A percentile compares a stretch with the other conserved stretches of the same genome.
These are phyloP conservation scores for Drosophila kurseongensis DNA, from an alignment of 1,140 invertebrate species.

Conservation along the genomic window DNA sequence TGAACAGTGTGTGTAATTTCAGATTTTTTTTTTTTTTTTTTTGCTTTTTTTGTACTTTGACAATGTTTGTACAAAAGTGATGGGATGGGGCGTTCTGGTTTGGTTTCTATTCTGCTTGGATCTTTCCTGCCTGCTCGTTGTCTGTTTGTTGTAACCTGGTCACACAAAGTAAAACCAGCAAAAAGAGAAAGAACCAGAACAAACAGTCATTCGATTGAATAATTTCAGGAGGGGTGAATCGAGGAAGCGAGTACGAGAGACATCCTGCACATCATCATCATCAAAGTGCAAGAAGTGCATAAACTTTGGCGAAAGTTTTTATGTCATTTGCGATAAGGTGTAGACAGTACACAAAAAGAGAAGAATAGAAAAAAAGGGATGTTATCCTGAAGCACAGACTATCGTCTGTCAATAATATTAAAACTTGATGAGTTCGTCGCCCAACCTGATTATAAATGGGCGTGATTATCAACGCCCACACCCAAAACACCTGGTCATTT, in stretches of 20 bases:
- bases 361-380: constrained; percentile 4
- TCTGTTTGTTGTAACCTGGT: constrained; percentile 67
- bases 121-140: constrained; percentile 2
- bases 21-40: constrained; percentile 46
- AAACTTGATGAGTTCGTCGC: constrained; percentile 63
- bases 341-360: constrained; percentile 11
- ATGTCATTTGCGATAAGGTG: constrained; percentile 52
- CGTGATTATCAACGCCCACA: constrained; percentile 16
- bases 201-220: constrained; percentile 77
- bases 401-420: constrained; percentile 59
- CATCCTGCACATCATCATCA: constrained; percentile 54
- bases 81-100: constrained; percentile 30
- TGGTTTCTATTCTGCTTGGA: constrained; percentile 33
- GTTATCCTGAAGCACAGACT: constrained; percentile 6
- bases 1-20: constrained; percentile 65
- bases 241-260: constrained; percentile 7
- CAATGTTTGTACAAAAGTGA: constrained; percentile 61
- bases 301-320: constrained; percentile 57
- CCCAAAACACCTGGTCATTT: constrained; percentile 47
- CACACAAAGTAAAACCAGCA: constrained; percentile 58
- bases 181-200: constrained; percentile 53
- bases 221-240: constrained; percentile 35
- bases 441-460: constrained; percentile 53
- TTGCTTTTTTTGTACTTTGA: constrained; percentile 49
- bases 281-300: constrained; percentile 62